These are phyloP conservation scores for Aepyceros melampus DNA, from an alignment of 2,113 vertebrate genomes.

Conservation along the genomic window DNA sequence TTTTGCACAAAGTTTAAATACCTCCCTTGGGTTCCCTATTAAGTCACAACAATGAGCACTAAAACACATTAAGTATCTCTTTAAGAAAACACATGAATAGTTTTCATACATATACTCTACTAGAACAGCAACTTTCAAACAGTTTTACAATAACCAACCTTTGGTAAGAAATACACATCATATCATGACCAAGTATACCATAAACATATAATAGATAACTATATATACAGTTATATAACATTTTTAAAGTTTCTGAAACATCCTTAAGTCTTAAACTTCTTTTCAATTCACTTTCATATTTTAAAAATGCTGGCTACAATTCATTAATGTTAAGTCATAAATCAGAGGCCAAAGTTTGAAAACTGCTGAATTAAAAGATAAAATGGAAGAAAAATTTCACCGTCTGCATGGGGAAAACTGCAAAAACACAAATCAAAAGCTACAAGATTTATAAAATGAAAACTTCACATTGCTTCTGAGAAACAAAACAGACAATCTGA, in stretches of 20 bases:
- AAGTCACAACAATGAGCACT: background rate
- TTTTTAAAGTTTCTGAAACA: background rate
- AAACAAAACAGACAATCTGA: background rate
- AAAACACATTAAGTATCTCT: background rate
- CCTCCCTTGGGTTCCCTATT: background rate
- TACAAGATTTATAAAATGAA: background rate
- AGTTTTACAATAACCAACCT: background rate
- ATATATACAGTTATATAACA: background rate
- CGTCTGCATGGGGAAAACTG: background rate
- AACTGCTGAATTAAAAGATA: background rate
- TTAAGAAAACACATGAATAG: conserved; percentile 8
- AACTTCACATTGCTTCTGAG: background rate
- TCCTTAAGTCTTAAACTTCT: background rate
- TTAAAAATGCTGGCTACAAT: conserved; percentile 17
- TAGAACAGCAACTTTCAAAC: background rate
- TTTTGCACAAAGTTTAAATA: background rate
- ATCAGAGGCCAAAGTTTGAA: background rate
- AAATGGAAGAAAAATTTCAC: background rate
- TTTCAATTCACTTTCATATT: conserved; percentile 14
- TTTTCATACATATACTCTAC: background rate
- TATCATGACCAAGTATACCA: background rate
- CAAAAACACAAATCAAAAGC: background rate
- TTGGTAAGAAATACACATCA: background rate
- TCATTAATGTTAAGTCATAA: background rate
- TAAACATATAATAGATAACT: background rate